phyloP scores from a whole-genome alignment of 2,797 vertebrate species.

The Podarcis siculus region DNA sequence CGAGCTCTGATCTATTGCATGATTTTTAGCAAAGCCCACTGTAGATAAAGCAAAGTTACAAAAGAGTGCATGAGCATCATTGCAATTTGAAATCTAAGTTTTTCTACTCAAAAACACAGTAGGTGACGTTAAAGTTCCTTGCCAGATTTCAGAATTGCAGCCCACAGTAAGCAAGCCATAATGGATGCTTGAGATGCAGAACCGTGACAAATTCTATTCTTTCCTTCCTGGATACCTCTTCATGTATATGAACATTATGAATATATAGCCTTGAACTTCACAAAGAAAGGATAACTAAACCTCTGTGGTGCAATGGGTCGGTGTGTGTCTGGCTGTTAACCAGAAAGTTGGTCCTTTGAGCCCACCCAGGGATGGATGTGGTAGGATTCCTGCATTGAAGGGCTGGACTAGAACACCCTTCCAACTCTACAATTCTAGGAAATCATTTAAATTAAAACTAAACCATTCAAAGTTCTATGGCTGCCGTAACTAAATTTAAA shows the following conservation, averaged over 20 bases:
- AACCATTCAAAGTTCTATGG: slow-evolving; percentile 41
- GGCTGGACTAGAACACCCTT: too few species aligned
- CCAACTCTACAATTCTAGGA: too few species aligned
- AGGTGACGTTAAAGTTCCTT: not conserved
- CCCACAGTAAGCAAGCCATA: not conserved
- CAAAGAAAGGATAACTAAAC: not conserved
- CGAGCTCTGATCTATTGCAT: slow-evolving; percentile 87
- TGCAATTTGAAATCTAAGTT: not conserved
- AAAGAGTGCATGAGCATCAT: not conserved
- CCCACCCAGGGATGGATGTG: too few species aligned
- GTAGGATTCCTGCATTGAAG: too few species aligned
- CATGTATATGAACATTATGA: not conserved
- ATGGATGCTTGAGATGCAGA: not conserved
- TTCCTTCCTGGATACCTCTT: not conserved
- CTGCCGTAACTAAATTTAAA: slow-evolving; percentile 33
- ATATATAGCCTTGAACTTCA: not conserved
- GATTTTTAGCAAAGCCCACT: slow-evolving; percentile 97
- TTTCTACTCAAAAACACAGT: not conserved
- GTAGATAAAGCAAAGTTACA: slow-evolving; percentile 72
- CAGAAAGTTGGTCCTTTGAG: too few species aligned
- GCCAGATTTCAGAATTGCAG: not conserved
- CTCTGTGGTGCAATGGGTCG: too few species aligned
- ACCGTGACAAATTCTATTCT: too few species aligned
- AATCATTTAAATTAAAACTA: not conserved
- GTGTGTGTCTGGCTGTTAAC: too few species aligned